Base-by-base conservation (phyloP, 2,888 invertebrate genomes). In the Heteromyza rotundicornis region DNA sequence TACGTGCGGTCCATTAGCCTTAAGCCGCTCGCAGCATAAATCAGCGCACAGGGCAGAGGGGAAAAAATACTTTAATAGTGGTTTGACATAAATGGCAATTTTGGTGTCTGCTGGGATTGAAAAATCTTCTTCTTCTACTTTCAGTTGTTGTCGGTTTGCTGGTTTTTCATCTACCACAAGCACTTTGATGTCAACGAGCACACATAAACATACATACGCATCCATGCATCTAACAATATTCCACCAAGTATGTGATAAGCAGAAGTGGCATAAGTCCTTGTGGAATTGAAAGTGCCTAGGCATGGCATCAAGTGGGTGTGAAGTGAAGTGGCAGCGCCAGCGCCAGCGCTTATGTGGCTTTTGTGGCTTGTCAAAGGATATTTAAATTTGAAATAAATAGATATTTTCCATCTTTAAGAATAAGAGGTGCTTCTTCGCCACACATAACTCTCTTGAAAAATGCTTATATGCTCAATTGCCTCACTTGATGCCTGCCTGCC, bases 11-110 rank as follows among this genome's bases (percentile, higher is more conserved):
- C 66, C 64, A 66, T 66, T 66, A 66, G 66, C 62, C 59, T n/a
- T 60, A 64, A 64, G 60, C 57, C 53, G 58, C 53, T 60, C 62
- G 55, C 60, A 60, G 60, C 66, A 66, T 66, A 66, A 66, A 64
- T 66, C 66, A 66, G 14, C 20, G 47, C n/a, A 12, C n/a, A 12
- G 8, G n/a, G n/a, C n/a, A n/a, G n/a, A n/a, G n/a, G n/a, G 40
- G 14, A 47, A 47, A 19, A 47, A 19, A 3, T 19, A 19, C 47
- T 17, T 47, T 47, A 47, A 47, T 47, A 47, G 17, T 47, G 2
- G 47, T 20, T 47, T 47, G 47, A 47, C 47, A 47, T 14, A 47
- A 47, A 47, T 47, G 47, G 47, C 47, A 19, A 19, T 20, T 47
- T 27, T 47, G 47, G 47, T 20, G 47, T 47, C 47, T 47, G 20